Conservation (phyloP, 2,797 vertebrate genomes). For the Chaetodon trifasciatus region DNA sequence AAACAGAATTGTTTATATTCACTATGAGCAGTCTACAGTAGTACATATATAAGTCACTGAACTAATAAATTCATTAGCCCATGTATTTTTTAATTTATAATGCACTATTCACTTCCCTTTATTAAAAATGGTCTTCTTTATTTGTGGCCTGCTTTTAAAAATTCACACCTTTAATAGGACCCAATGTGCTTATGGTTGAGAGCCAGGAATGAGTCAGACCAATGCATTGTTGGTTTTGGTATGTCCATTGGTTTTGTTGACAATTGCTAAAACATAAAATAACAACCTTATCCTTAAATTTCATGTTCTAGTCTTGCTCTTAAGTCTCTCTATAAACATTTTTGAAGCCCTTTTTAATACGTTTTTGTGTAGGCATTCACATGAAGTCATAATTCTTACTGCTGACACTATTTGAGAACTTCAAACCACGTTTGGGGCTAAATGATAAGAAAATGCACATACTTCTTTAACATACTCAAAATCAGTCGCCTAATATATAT, state of each 20-base stretch:
- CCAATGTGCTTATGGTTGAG: not conserved
- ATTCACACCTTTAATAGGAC: not conserved
- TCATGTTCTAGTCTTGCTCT: not conserved
- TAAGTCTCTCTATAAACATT: not conserved
- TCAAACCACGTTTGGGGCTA: not conserved
- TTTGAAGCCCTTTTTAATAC: not conserved
- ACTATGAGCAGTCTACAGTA: not conserved
- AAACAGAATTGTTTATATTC: not conserved
- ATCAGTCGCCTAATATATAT: not conserved
- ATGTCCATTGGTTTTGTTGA: not conserved
- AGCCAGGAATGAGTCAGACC: not conserved
- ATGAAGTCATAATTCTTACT: not conserved
- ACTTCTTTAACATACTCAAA: not conserved
- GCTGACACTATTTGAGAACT: constrained; percentile 2
- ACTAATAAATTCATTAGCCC: not conserved
- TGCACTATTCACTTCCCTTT: not conserved
- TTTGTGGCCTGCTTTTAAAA: not conserved
- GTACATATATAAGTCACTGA: not conserved
- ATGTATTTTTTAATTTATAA: not conserved
- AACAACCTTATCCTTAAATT: not conserved
- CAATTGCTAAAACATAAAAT: not conserved
- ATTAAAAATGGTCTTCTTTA: too few species aligned
- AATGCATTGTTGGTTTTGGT: not conserved
- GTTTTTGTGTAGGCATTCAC: not conserved
- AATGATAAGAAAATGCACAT: not conserved